phyloP scores from a whole-genome alignment of 2,113 vertebrate species.

The Zootoca vivipara region DNA sequence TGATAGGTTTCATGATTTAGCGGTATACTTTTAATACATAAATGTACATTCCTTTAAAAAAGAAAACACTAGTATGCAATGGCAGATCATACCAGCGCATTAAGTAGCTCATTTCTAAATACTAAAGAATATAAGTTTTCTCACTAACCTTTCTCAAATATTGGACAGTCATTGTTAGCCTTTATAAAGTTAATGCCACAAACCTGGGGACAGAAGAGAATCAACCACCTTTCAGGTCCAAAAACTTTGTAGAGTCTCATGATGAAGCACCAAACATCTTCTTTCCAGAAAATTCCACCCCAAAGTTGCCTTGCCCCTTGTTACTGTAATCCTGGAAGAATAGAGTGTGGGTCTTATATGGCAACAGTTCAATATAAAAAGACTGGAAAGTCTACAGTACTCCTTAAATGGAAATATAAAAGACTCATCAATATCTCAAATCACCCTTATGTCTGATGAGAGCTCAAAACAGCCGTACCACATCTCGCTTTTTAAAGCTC shows the following conservation, averaged over 20 bases:
- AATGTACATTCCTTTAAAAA: background rate
- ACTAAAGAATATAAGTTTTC: background rate
- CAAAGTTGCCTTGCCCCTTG: background rate
- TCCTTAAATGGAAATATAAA: background rate
- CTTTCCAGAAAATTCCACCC: background rate
- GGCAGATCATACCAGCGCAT: background rate
- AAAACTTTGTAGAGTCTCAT: background rate
- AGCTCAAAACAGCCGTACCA: background rate
- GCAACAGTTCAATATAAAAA: background rate
- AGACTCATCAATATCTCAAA: background rate
- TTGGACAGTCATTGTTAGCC: no score
- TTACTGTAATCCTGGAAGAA: background rate
- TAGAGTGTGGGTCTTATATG: background rate
- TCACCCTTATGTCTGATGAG: background rate
- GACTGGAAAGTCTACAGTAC: background rate
- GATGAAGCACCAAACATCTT: background rate
- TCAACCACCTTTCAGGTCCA: background rate
- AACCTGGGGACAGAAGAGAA: background rate
- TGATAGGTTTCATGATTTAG: no score
- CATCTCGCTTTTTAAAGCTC: background rate
- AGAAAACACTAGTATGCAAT: background rate
- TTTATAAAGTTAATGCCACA: background rate
- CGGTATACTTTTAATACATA: no score
- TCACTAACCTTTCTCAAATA: background rate
- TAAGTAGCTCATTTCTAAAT: background rate